Evolutionary conservation across 2,113 vertebrate species (phyloP).

Genomic region (Bombycilla garrulus): DNA sequence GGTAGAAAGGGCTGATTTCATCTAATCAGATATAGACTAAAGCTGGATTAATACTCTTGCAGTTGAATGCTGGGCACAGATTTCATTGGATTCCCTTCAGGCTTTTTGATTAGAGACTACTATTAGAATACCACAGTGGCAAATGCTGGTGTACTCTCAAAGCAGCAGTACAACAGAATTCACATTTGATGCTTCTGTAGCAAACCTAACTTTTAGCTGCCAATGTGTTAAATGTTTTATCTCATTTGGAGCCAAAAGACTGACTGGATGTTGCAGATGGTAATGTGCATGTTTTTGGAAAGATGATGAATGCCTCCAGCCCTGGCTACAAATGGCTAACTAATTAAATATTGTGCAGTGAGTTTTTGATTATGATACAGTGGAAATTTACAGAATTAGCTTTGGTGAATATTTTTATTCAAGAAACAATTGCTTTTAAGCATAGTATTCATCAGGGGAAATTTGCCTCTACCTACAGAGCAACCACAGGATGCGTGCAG

Average conservation of each 20-base stretch:
- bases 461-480: not conserved
- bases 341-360: conserved; percentile 48
- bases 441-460: not conserved
- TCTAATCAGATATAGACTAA: not conserved
- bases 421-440: not conserved
- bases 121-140: not conserved
- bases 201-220: conserved; percentile 6
- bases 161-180: not conserved
- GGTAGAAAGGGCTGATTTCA: not conserved
- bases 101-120: not conserved
- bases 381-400: conserved; percentile 2
- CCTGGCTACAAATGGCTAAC: not conserved
- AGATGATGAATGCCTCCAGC: conserved; percentile 38
- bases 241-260: conserved; percentile 26
- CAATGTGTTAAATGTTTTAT: conserved; percentile 30
- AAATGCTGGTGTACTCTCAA: not conserved
- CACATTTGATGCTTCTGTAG: not conserved
- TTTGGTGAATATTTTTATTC: not conserved
- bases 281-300: conserved; percentile 5
- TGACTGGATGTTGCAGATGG: conserved; percentile 40
- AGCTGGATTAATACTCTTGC: not conserved
- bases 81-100: not conserved
- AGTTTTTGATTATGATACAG: conserved; percentile 10
- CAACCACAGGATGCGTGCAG: not conserved
- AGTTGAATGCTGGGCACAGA: not conserved